Percentiles rank a stretch among this genome's conserved stretches.
phyloP scores from a whole-genome alignment of 2,113 vertebrate genomes.

The Isurus oxyrinchus region DNA sequence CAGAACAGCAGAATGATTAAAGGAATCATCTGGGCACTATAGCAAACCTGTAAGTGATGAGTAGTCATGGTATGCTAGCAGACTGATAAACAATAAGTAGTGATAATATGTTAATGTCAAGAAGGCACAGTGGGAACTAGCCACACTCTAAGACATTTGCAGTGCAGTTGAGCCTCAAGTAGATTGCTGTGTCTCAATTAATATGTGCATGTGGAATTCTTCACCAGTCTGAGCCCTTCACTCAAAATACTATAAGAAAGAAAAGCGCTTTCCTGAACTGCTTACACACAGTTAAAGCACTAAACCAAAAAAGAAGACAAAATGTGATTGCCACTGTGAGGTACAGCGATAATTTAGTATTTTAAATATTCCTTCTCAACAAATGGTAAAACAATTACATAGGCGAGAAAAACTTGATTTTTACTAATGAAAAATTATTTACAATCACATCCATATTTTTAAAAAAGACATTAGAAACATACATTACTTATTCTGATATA shows the following conservation, averaged over 20 bases:
- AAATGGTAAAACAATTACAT: not conserved
- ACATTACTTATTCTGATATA: not conserved
- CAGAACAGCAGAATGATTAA: not conserved
- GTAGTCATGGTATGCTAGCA: not conserved
- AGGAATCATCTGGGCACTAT: not conserved
- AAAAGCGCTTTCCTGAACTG: not conserved
- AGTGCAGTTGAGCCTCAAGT: not conserved
- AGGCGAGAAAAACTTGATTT: not conserved
- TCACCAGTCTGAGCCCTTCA: not conserved
- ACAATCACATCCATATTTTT: not conserved
- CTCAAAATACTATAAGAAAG: not conserved
- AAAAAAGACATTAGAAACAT: not conserved
- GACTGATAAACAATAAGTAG: not conserved
- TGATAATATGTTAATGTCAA: not conserved
- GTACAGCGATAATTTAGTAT: not conserved
- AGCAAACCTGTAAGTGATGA: not conserved
- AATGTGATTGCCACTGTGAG: not conserved
- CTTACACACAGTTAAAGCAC: not conserved
- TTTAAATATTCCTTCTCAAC: not conserved
- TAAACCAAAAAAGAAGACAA: not conserved
- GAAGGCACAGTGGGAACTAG: not conserved
- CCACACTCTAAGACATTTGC: not conserved
- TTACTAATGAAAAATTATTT: not conserved
- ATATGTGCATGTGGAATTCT: not conserved
- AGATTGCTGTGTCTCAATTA: not conserved